phyloP scores from a whole-genome alignment of 2,888 invertebrate genomes.

The Dyspetes luteomarginatus region DNA sequence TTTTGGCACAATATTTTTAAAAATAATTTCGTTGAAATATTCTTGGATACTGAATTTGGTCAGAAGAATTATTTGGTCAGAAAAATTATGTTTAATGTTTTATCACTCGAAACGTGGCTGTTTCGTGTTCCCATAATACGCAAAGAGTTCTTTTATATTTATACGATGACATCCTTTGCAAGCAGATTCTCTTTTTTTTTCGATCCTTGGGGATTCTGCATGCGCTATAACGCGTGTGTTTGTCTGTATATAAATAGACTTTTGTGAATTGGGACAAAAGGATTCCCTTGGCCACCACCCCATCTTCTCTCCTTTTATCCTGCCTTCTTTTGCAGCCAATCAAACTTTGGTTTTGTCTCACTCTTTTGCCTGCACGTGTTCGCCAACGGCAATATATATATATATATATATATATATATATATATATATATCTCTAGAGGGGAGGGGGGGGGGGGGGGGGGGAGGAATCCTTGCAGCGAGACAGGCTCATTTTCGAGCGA shows the following conservation, averaged over 20 bases:
- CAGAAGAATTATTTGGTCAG: too few species aligned
- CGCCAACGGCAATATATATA: neutral
- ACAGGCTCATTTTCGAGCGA: neutral
- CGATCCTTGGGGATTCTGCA: constrained; percentile 51
- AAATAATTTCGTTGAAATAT: too few species aligned
- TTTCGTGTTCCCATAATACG: neutral
- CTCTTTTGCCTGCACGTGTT: constrained; percentile 29
- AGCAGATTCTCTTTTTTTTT: neutral
- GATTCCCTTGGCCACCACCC: constrained; percentile 60
- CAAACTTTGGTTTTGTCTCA: constrained; percentile 24
- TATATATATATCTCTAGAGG: too few species aligned
- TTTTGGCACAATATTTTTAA: too few species aligned
- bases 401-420: neutral
- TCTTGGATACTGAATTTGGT: too few species aligned
- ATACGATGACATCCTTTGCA: neutral
- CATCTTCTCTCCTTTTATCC: constrained; percentile 14
- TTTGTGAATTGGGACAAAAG: constrained; percentile 70
- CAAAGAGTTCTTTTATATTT: constrained; percentile 7
- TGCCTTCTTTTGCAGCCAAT: constrained; percentile 44
- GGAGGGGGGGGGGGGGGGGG: too few species aligned
- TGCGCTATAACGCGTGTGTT: constrained; percentile 29
- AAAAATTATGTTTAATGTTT: too few species aligned
- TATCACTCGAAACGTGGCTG: too few species aligned
- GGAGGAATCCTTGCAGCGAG: constrained; percentile 7
- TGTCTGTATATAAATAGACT: constrained; percentile 63